phyloP scores from a whole-genome alignment of 2,113 vertebrate species.

The Chaetorhynchus papuensis region DNA sequence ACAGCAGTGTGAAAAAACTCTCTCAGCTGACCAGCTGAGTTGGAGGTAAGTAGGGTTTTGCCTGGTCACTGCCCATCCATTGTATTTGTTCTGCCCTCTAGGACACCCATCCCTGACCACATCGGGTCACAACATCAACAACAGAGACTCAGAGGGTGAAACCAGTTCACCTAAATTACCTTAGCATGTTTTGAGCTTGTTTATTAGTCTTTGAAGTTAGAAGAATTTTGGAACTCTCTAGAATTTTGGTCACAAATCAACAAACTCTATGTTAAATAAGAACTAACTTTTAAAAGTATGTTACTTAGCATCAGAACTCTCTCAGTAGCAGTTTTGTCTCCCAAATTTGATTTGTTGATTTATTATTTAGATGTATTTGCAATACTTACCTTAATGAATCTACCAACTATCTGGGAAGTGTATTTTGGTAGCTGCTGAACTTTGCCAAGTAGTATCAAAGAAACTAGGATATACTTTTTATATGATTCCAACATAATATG shows the following conservation, averaged over 20 bases:
- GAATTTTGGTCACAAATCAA: background rate
- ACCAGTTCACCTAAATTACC: background rate
- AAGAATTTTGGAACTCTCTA: background rate
- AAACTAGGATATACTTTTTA: conserved; percentile 99
- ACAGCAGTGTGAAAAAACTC: background rate
- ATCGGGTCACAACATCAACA: accelerated
- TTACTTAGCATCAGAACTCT: background rate
- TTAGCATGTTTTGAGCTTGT: background rate
- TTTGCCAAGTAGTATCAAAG: conserved; percentile 97
- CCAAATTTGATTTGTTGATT: background rate
- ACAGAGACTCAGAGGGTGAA: background rate
- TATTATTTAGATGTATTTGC: background rate
- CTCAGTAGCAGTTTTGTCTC: background rate
- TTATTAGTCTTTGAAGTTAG: background rate
- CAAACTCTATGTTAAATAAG: background rate
- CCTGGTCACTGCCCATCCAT: background rate
- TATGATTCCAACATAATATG: conserved; percentile 99
- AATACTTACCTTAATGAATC: conserved; percentile 95
- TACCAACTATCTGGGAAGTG: conserved; percentile 96
- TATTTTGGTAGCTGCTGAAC: conserved; percentile 97
- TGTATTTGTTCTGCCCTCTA: background rate
- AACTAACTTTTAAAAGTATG: background rate
- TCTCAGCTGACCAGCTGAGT: background rate
- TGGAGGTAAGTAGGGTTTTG: background rate
- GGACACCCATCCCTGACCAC: background rate